Conservation (phyloP, 2,888 invertebrate genomes). For the Stenodema calcarata region DNA sequence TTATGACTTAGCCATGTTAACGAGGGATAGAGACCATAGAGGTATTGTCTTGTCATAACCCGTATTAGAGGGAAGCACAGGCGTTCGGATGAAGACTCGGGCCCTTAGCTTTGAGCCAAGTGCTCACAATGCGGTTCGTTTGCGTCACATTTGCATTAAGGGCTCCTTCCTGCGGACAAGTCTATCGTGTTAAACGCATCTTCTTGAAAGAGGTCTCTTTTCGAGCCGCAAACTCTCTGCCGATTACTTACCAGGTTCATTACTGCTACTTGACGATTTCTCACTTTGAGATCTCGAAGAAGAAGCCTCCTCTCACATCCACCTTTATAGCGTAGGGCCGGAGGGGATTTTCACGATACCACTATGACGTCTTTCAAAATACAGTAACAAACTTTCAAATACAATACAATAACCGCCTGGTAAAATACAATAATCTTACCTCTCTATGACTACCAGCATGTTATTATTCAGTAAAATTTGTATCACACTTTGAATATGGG, state of each 20-base stretch:
- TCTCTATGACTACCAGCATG: no score
- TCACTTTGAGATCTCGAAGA: not conserved
- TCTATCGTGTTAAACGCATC: conserved; percentile 40
- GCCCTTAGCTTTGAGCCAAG: conserved; percentile 44
- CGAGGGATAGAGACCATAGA: not conserved
- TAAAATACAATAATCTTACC: no score
- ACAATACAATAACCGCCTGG: no score
- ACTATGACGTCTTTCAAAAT: no score
- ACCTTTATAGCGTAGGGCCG: not conserved
- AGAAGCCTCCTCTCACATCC: not conserved
- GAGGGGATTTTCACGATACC: no score
- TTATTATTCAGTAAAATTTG: no score
- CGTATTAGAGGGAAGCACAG: conserved; percentile 20
- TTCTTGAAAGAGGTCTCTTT: not conserved
- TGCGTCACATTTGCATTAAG: conserved; percentile 49
- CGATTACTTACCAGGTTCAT: not conserved
- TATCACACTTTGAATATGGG: no score
- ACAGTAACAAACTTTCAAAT: no score
- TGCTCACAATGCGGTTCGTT: conserved; percentile 46
- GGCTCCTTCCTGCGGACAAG: conserved; percentile 30
- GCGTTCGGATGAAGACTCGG: conserved; percentile 3
- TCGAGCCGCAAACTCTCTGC: not conserved
- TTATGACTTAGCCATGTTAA: conserved; percentile 44
- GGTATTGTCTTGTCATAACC: conserved; percentile 49
- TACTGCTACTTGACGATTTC: not conserved